Base-by-base conservation (phyloP, 2,888 invertebrate species). In the Macroteleia sp. region DNA sequence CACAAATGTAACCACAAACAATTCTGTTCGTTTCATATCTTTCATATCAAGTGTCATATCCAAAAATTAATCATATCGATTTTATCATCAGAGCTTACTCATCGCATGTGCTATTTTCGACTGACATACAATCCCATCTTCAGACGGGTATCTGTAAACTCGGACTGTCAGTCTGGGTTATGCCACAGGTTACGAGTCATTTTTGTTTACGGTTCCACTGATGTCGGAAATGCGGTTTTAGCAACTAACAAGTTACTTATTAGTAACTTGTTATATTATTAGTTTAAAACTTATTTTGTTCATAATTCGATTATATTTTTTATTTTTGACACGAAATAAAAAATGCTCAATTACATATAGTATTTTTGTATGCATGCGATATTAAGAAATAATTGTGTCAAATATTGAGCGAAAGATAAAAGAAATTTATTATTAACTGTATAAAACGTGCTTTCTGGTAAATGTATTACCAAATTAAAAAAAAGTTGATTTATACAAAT, bases 51-150 rank as follows among this genome's bases (percentile, higher is more conserved):
- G 57, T 50, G 32, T 59, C 25, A 36, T 30, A 28, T 28, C 39
- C 50, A 36, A 22, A 34, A 66, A 59, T 59, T 52, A 46, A 66
- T 74, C 39, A 59, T 66, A 74, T 73, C 57, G 64, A 73, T 64
- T 64, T 48, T 62, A 32, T 48, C 46, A 56, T 62, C 62, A 34
- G 20, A 36, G 36, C 56, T 62, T 71, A 71, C 48, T 62, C 62
- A 71, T 52, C 70, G 42, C 19, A 46, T 2, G 10, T 9, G 42
- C 36, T 62, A 62, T 62, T 71, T 62, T 71, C 12, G 46, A 32
- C 41, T 42, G 46, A 59, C 50, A 34, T 25, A 41, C 41, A 69
- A 25, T 50, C 44, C 52, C 70, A 52, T 62, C 62, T 48, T 56
- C 46, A 62, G 62, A 54, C 48, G 36, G 28, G 44, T 12, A 71